A percentile compares a stretch with the other conserved stretches of the same genome.
Evolutionary conservation across 2,888 invertebrate species (phyloP).

Genomic region (Tridacna crocea): DNA sequence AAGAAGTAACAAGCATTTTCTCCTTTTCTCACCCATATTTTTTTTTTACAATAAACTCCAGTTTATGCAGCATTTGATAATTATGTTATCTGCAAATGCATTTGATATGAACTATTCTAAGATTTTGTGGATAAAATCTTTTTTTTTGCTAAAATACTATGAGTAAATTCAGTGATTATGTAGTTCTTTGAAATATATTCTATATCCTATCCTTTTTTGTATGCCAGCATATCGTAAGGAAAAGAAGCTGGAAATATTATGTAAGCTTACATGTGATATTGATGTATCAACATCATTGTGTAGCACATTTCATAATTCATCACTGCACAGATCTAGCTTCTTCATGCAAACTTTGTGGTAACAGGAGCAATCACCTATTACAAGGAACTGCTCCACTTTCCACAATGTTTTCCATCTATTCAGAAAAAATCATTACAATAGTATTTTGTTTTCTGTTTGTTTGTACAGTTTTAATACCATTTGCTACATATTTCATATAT

Average conservation of each 20-base stretch:
- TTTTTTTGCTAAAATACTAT: too few species aligned
- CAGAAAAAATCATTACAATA: too few species aligned
- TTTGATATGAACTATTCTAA: too few species aligned
- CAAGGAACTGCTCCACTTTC: neutral
- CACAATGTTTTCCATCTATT: neutral
- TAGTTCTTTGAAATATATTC: too few species aligned
- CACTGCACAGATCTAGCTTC: neutral
- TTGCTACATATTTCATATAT: too few species aligned
- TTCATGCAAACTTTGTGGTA: neutral
- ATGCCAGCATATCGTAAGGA: constrained; percentile 56
- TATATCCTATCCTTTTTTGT: neutral
- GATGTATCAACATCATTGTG: neutral
- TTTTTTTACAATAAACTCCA: neutral
- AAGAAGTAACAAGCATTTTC: neutral
- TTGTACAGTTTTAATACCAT: too few species aligned
- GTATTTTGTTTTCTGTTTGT: too few species aligned
- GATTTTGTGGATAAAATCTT: too few species aligned
- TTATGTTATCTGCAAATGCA: too few species aligned
- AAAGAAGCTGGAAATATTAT: constrained; percentile 47
- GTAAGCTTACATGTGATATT: constrained; percentile 39
- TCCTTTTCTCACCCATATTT: neutral
- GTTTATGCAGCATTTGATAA: too few species aligned
- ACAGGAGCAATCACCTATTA: neutral
- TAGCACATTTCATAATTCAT: too few species aligned
- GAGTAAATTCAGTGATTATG: too few species aligned